Evolutionary conservation across 2,888 invertebrate species (phyloP).

Genomic region (Tinea pellionella): DNA sequence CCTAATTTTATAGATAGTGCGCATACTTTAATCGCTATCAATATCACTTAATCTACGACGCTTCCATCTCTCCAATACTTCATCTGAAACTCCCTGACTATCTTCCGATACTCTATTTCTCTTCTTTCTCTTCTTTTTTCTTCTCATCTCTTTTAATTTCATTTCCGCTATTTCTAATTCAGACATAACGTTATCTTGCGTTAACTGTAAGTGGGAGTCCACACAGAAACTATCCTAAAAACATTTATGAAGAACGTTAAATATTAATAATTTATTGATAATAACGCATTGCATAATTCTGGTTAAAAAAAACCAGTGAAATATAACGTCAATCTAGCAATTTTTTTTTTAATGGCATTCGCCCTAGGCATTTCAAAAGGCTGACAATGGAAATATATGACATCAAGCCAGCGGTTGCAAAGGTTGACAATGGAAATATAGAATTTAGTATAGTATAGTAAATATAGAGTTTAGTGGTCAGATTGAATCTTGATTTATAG

Average conservation of each 20-base stretch:
- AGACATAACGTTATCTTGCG: constrained; percentile 54
- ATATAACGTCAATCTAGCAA: no score
- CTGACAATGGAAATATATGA: no score
- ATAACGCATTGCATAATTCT: no score
- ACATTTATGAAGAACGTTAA: constrained; percentile 19
- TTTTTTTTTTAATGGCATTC: no score
- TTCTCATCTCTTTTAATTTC: constrained; percentile 43
- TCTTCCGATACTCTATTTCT: neutral
- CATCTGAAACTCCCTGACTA: neutral
- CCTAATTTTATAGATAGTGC: neutral
- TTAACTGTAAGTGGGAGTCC: constrained; percentile 66
- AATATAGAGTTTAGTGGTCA: no score
- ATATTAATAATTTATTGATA: no score
- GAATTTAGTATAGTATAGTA: no score
- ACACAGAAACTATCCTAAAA: constrained; percentile 76
- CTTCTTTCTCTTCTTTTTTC: constrained; percentile 14
- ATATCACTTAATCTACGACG: constrained; percentile 50
- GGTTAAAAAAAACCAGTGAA: no score
- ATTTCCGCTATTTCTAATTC: constrained; percentile 75
- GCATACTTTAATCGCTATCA: constrained; percentile 26
- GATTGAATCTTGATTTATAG: no score
- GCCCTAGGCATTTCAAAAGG: no score
- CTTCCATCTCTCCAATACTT: constrained; percentile 27
- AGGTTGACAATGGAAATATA: no score
- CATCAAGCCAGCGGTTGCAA: no score